Conservation (phyloP, 2,113 vertebrate genomes). For the Nothoprocta perdicaria region DNA sequence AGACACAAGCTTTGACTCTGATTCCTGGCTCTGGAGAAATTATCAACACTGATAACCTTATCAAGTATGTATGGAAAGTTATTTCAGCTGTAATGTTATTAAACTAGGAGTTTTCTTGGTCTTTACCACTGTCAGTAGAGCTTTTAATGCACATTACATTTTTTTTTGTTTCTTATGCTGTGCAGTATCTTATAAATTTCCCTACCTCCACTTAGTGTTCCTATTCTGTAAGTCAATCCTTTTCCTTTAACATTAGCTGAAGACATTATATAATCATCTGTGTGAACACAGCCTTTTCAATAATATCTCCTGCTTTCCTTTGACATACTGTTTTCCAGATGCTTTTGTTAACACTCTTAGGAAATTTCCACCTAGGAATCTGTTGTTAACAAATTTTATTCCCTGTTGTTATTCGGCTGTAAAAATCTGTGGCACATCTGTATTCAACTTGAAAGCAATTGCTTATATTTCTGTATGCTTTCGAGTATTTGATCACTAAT, state of each 20-base stretch:
- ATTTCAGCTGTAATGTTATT: not conserved
- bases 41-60: constrained; percentile 90
- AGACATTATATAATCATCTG: not conserved
- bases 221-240: not conserved
- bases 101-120: not conserved
- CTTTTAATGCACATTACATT: not conserved
- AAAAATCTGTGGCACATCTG: not conserved
- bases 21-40: constrained; percentile 90
- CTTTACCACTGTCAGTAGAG: not conserved
- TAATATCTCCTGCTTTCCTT: not conserved
- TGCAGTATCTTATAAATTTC: not conserved
- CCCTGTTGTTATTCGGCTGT: not conserved
- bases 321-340: not conserved
- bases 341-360: not conserved
- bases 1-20: constrained; percentile 73
- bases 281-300: not conserved
- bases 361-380: not conserved
- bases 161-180: not conserved
- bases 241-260: not conserved
- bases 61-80: constrained; percentile 84
- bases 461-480: not conserved
- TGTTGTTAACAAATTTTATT: not conserved
- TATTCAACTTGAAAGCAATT: not conserved
- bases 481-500: not conserved
- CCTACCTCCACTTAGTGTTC: not conserved